phyloP scores from a whole-genome alignment of 2,888 invertebrate genomes.

The Mongoloraphidia duomilia region DNA sequence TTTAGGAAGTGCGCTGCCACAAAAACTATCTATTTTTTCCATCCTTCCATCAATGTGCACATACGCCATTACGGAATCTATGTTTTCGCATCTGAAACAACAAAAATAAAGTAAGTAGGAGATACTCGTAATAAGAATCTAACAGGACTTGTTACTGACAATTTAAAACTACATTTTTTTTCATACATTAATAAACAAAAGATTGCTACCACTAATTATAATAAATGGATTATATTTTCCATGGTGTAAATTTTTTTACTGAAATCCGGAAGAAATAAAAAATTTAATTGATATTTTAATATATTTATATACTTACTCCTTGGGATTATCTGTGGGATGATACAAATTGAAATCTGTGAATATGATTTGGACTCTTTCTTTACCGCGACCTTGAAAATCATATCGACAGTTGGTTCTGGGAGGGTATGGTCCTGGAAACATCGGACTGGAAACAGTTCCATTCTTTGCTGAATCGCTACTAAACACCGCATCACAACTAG shows the following conservation, averaged over 20 bases:
- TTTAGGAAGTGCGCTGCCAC: slow-evolving; percentile 67
- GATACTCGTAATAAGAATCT: too few species aligned
- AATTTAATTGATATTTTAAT: background rate
- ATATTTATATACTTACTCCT: slow-evolving; percentile 43
- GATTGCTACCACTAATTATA: too few species aligned
- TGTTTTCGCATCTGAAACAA: slow-evolving; percentile 54
- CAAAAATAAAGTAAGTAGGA: too few species aligned
- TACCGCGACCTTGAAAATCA: slow-evolving; percentile 75
- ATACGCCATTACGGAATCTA: slow-evolving; percentile 68
- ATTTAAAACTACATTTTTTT: too few species aligned
- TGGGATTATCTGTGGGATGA: slow-evolving; percentile 44
- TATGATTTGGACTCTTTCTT: slow-evolving; percentile 71
- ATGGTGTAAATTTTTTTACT: too few species aligned
- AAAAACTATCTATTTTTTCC: slow-evolving; percentile 78
- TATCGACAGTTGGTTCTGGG: slow-evolving; percentile 71
- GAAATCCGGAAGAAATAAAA: too few species aligned
- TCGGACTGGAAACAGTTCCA: slow-evolving; percentile 72
- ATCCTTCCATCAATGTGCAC: slow-evolving; percentile 69
- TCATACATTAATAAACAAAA: too few species aligned
- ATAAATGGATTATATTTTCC: too few species aligned
- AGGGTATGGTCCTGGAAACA: slow-evolving; percentile 73
- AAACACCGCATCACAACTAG: slow-evolving; percentile 62
- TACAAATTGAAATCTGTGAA: slow-evolving; percentile 75
- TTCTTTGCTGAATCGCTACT: slow-evolving; percentile 68
- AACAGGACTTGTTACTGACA: too few species aligned